phyloP scores from a whole-genome alignment of 2,888 invertebrate genomes.

The Ormia ochracea region DNA sequence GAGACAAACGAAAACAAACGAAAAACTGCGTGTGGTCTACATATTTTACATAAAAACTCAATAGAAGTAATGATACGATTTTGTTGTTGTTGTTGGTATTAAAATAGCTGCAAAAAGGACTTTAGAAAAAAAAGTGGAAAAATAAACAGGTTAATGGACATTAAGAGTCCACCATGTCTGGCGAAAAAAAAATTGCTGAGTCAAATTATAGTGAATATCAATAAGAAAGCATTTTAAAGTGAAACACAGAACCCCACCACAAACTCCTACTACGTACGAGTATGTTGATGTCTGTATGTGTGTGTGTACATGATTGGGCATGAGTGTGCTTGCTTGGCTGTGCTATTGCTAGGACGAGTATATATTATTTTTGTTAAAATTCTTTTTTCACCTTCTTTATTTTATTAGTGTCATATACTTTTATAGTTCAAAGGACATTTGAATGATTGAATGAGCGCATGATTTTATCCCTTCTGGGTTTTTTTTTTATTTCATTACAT shows the following conservation, averaged over 20 bases:
- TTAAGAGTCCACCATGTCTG: conserved; percentile 62
- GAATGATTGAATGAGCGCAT: conserved; percentile 76
- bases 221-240: conserved; percentile 41
- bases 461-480: conserved; percentile 72
- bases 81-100: conserved; percentile 27
- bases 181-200: conserved; percentile 51
- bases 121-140: neutral
- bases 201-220: conserved; percentile 62
- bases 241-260: neutral
- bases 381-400: conserved; percentile 65
- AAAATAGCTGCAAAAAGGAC: conserved; percentile 27
- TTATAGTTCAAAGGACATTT: conserved; percentile 76
- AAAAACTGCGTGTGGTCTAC: conserved; percentile 59
- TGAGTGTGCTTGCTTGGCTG: conserved; percentile 3
- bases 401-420: conserved; percentile 76
- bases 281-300: neutral
- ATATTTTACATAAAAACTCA: conserved; percentile 62
- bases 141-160: conserved; percentile 62
- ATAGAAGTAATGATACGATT: conserved; percentile 61
- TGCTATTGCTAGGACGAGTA: conserved; percentile 8
- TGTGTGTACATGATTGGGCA: neutral
- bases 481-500: conserved; percentile 17
- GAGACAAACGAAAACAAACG: conserved; percentile 9
- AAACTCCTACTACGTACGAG: conserved; percentile 34
- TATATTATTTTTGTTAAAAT: conserved; percentile 11